These are phyloP conservation scores for Morus bassanus DNA, from an alignment of 2,797 vertebrate species.

Conservation along the genomic window DNA sequence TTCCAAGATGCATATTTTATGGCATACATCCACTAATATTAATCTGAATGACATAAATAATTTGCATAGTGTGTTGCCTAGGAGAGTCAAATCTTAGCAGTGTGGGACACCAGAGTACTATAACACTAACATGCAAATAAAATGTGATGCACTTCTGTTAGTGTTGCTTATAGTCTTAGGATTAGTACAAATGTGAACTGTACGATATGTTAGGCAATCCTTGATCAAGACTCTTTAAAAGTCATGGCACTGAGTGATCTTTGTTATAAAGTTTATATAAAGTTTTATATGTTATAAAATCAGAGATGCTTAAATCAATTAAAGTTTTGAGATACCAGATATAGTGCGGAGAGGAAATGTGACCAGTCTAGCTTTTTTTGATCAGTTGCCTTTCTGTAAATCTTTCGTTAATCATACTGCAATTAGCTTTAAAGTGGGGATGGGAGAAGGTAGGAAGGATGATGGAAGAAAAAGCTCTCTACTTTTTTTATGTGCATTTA, in stretches of 20 bases:
- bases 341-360: neutral
- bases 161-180: neutral
- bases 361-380: neutral
- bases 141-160: neutral
- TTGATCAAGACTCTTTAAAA: neutral
- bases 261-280: neutral
- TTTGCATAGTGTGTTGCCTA: neutral
- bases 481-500: neutral
- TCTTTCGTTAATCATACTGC: neutral
- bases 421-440: neutral
- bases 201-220: neutral
- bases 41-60: neutral
- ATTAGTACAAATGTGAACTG: neutral
- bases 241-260: neutral
- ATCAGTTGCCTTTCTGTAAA: neutral
- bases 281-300: neutral
- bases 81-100: neutral
- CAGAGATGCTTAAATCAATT: neutral
- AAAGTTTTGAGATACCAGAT: neutral
- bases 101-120: neutral
- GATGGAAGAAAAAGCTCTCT: neutral
- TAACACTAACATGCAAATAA: neutral
- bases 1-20: neutral
- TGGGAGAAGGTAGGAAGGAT: neutral
- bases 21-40: neutral